Conservation (phyloP, 2,888 invertebrate species). For the Agrotis clavis region DNA sequence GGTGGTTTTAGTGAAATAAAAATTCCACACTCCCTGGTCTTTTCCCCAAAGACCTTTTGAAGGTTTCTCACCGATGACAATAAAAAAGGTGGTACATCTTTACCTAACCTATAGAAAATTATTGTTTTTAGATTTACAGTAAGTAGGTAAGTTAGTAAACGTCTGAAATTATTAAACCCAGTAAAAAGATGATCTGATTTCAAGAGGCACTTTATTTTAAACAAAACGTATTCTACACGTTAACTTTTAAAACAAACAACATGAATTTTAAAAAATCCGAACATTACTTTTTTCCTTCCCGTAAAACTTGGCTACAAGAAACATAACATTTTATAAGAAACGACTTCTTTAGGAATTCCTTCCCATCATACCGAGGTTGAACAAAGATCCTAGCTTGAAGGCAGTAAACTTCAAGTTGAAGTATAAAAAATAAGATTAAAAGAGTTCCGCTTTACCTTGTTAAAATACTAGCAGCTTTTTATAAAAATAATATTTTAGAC, state of each 20-base stretch:
- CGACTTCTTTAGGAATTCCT: conserved; percentile 45
- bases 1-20: too few relatives aligned
- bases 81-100: too few relatives aligned
- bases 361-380: conserved; percentile 34
- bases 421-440: conserved; percentile 52
- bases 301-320: conserved; percentile 47
- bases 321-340: conserved; percentile 55
- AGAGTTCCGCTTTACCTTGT: conserved; percentile 42
- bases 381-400: conserved; percentile 49
- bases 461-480: conserved; percentile 13
- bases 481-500: conserved; percentile 12
- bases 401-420: conserved; percentile 49
- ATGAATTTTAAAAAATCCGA: conserved; percentile 22
- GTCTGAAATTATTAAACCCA: not conserved
- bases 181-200: too few relatives aligned
- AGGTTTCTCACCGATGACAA: too few relatives aligned
- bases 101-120: too few relatives aligned
- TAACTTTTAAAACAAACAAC: conserved; percentile 17
- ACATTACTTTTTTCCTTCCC: conserved; percentile 23
- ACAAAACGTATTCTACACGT: conserved; percentile 4
- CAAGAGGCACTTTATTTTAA: not conserved
- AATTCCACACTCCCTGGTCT: too few relatives aligned
- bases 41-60: too few relatives aligned
- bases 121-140: too few relatives aligned
- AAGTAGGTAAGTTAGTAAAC: too few relatives aligned